phyloP scores from a whole-genome alignment of 2,888 invertebrate species.

The Metallyticus violacea region DNA sequence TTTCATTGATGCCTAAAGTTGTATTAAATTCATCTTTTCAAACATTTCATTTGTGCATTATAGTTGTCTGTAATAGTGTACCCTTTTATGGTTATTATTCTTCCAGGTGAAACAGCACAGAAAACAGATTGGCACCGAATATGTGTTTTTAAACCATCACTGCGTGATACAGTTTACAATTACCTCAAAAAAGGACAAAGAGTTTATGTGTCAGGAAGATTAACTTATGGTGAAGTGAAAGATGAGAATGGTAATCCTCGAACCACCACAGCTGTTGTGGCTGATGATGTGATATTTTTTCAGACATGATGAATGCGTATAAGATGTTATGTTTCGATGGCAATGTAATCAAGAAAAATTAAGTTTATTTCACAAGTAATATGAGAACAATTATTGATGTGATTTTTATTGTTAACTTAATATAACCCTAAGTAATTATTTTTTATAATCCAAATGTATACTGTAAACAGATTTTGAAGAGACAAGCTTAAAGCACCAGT shows the following conservation, averaged over 20 bases:
- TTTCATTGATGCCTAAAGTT: too few relatives aligned
- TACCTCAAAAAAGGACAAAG: conserved; percentile 84
- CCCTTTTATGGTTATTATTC: background rate
- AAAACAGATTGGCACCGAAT: conserved; percentile 91
- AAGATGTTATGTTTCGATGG: too few relatives aligned
- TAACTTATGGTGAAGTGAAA: conserved; percentile 82
- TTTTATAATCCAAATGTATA: background rate
- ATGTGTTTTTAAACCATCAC: conserved; percentile 78
- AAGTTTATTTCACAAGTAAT: background rate
- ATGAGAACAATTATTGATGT: background rate
- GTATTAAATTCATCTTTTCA: too few relatives aligned
- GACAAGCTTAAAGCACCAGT: too few relatives aligned
- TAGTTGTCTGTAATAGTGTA: too few relatives aligned
- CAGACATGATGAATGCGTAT: conserved; percentile 44
- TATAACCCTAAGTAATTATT: too few relatives aligned
- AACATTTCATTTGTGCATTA: too few relatives aligned
- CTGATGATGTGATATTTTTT: conserved; percentile 85
- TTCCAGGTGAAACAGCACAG: conserved; percentile 72
- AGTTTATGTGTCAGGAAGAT: conserved; percentile 75
- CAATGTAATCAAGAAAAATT: background rate
- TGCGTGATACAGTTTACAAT: conserved; percentile 75
- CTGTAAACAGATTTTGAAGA: too few relatives aligned
- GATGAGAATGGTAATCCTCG: conserved; percentile 70
- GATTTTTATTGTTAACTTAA: background rate
- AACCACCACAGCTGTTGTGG: conserved; percentile 76